These are phyloP conservation scores for Drosophila pectinifera DNA, from an alignment of 1,140 invertebrate genomes.

Conservation along the genomic window DNA sequence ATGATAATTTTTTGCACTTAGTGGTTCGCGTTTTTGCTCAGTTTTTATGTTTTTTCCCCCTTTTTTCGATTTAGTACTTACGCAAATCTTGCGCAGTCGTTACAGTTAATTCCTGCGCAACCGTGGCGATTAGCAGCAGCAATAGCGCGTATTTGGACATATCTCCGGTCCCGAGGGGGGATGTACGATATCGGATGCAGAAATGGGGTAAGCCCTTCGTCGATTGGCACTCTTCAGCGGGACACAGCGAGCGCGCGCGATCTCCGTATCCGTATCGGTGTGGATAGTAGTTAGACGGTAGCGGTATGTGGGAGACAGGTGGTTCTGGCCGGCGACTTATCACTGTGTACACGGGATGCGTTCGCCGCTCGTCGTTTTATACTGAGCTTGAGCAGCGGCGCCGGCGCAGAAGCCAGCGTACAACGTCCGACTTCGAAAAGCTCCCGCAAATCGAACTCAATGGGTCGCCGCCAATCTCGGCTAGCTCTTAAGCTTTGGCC, in stretches of 20 bases:
- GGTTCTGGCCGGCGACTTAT: slow-evolving; percentile 68
- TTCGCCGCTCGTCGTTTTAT: slow-evolving; percentile 62
- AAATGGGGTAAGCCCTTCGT: slow-evolving; percentile 26
- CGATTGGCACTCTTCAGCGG: slow-evolving; percentile 11
- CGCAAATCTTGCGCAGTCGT: slow-evolving; percentile 79
- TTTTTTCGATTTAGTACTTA: slow-evolving; percentile 63
- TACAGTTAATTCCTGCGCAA: slow-evolving; percentile 70
- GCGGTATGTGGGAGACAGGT: slow-evolving; percentile 15
- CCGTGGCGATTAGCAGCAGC: slow-evolving; percentile 65
- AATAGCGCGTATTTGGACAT: slow-evolving; percentile 61
- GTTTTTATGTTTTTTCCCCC: slow-evolving; percentile 3
- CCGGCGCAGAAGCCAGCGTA: slow-evolving; percentile 24
- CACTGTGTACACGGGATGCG: slow-evolving; percentile 74
- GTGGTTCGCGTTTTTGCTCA: slow-evolving; percentile 34
- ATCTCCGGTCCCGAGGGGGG: slow-evolving; percentile 13
- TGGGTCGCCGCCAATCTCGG: no score
- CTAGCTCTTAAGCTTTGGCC: slow-evolving; percentile 47
- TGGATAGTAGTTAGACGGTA: slow-evolving; percentile 2
- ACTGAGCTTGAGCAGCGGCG: slow-evolving; percentile 68
- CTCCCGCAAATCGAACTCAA: slow-evolving; percentile 30
- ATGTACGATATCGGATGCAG: slow-evolving; percentile 33
- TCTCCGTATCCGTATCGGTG: background rate
- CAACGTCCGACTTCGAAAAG: slow-evolving; percentile 26
- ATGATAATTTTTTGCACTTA: slow-evolving; percentile 34
- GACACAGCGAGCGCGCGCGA: slow-evolving; percentile 14